Base-by-base conservation (phyloP, 2,113 vertebrate genomes). In the Stigmatopora nigra region DNA sequence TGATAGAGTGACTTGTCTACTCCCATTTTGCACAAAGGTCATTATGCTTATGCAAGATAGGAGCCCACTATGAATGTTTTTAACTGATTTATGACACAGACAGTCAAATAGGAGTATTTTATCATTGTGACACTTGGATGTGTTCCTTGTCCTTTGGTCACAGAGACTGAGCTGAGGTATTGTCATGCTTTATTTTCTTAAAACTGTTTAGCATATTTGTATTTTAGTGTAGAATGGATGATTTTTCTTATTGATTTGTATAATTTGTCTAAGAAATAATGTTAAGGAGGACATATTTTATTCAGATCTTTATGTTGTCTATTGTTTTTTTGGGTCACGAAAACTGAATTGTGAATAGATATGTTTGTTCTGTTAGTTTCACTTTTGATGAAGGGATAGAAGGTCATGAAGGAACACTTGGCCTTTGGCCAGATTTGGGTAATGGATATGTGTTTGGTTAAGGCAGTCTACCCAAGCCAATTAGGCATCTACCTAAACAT, bases 1-100 rank as follows among this genome's bases (percentile, higher is more conserved):
- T 63, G 31, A 19, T 44, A 36, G 55, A 53, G 35, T 64, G 61
- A 71, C 69, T 62, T 48, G 8, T 49, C 13, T 35, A 8, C 44
- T 67, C 48, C 48, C 12, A 36, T 20, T 68, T 10, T 1, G 49
- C 53, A 19, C 76, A 78, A 82, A 76, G 71, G 61, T 81, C 78
- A 73, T 14, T 31, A 70, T 58, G 75, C 64, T 22, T 31, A 56
- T 22, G 25, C 22, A 7, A 8, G 45, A 36, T 35, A 31, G 38
- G 20, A 65, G 12, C 52, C 70, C 31, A 7, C 61, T 56, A 17
- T 61, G 45, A 17, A 58, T 59, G 58, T 47, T 67, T 70, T 64
- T 53, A 35, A 66, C 36, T 16, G 25, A 63, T 49, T 3, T 13
- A 4, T 46, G 35, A 46, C 25, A 31, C 36, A 12, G 8, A 17